Conservation (phyloP, 2,113 vertebrate genomes). For the Halichoerus grypus region DNA sequence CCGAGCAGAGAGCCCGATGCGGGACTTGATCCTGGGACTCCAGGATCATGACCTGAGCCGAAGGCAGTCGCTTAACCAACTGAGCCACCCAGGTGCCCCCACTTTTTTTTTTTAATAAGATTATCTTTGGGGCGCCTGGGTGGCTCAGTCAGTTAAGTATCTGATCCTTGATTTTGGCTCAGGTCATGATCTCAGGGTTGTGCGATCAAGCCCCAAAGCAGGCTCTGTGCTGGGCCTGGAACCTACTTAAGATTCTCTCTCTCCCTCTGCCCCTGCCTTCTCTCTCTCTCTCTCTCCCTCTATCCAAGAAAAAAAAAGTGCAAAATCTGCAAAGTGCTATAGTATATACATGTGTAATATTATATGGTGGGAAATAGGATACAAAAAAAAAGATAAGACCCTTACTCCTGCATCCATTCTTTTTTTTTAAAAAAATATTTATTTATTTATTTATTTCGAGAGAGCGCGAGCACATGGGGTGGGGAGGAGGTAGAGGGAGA, state of each 20-base stretch:
- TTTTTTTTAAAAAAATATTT: no score
- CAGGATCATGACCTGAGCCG: no score
- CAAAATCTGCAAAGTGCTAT: background rate
- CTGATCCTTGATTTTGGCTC: no score
- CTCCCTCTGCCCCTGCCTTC: background rate
- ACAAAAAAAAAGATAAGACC: background rate
- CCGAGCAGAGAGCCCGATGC: no score
- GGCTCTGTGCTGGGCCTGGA: background rate
- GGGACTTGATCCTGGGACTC: no score
- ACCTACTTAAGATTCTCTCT: background rate
- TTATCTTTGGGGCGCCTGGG: no score
- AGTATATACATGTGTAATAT: background rate
- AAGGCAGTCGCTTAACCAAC: no score
- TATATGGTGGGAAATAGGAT: background rate
- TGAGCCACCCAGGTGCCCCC: no score
- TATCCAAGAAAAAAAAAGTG: background rate
- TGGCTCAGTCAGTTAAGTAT: no score
- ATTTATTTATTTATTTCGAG: background rate
- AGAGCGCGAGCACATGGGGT: accelerated
- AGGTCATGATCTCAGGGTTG: background rate
- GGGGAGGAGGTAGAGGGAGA: background rate
- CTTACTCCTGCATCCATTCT: background rate
- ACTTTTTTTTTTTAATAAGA: background rate
- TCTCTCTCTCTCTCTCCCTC: background rate
- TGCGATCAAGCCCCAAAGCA: background rate